Evolutionary conservation across 1,140 invertebrate genomes (phyloP).

Genomic region (Gryllus bimaculatus): DNA sequence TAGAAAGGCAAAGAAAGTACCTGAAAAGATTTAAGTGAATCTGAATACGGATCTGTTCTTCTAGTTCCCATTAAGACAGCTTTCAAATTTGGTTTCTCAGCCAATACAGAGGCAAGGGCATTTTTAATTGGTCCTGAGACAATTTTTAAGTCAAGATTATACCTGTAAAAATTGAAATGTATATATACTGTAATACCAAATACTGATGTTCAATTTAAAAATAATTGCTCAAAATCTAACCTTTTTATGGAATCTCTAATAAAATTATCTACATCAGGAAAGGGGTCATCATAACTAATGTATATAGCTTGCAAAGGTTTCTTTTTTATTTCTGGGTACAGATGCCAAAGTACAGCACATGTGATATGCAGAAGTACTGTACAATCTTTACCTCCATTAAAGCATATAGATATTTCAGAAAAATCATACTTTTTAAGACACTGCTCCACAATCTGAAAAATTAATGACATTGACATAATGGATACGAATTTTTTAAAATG

Average conservation of each 20-base stretch:
- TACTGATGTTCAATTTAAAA: neutral
- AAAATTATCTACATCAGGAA: constrained; percentile 79
- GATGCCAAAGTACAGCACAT: constrained; percentile 50
- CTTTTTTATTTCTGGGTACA: constrained; percentile 32
- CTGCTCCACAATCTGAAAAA: constrained; percentile 31
- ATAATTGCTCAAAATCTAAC: constrained; percentile 30
- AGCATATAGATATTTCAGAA: constrained; percentile 75
- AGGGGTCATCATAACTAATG: constrained; percentile 63
- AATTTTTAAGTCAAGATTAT: constrained; percentile 60
- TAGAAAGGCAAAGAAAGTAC: constrained; percentile 34
- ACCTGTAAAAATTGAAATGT: constrained; percentile 37
- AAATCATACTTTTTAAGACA: constrained; percentile 42
- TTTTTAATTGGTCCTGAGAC: constrained; percentile 61
- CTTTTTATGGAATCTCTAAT: constrained; percentile 53
- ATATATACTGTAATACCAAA: neutral
- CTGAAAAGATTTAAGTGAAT: constrained; percentile 54
- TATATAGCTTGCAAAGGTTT: constrained; percentile 57
- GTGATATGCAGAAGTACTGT: constrained; percentile 77
- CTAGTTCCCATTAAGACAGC: constrained; percentile 83
- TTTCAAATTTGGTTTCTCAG: constrained; percentile 56
- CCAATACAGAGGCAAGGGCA: constrained; percentile 51
- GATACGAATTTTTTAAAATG: neutral
- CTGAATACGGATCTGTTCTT: constrained; percentile 69
- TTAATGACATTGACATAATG: constrained; percentile 20
- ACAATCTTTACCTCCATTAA: constrained; percentile 97